Evolutionary conservation across 2,888 invertebrate species (phyloP), one percentile per base, ranked within the genome.

Genomic region (Thymelicus lineola): DNA sequence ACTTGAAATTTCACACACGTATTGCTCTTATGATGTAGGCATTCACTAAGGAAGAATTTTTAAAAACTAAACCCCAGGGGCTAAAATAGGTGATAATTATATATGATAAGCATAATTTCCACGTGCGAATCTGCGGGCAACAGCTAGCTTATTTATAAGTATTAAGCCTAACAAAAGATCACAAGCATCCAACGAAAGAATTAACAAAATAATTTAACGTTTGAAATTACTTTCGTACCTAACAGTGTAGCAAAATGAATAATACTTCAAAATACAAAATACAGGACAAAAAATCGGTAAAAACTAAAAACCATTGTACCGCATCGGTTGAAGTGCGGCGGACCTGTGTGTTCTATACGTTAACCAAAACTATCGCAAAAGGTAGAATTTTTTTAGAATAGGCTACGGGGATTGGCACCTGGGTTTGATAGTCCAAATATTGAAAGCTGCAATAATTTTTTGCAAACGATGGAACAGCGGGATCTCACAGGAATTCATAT

Each of bases 361-460:
- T 57, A 57, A 57, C 14, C 35, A 36, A 36, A 57, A 57, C 57
- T 36, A 57, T 57, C 36, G n/a, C n/a, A 57, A 57, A 36, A 57
- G 9, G 35, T 36, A 14, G n/a, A 14, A 1, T 36, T 57, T 55
- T 55, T 57, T 57, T 57, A 57, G 36, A 57, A 35, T 9, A 36
- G 57, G 14, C 36, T 14, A 36, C 36, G 35, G 28, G 57, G 57
- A 57, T 57, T n/a, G 57, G 57, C 57, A 57, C 57, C 36, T 57
- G 57, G 57, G 14, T 57, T 57, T 57, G 57, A 57, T 57, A 57
- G 57, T 57, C 57, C 36, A 57, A 57, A 57, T 57, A 57, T 36
- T 57, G 57, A 57, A 57, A 57, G 57, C 36, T 36, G 36, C 57
- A 57, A 36, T 57, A 35, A 7, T 48, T 57, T 57, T 57, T 57